Evolutionary conservation across 2,888 invertebrate species (phyloP), one percentile per base, ranked within the genome.

Genomic region (Coelinius sp.): DNA sequence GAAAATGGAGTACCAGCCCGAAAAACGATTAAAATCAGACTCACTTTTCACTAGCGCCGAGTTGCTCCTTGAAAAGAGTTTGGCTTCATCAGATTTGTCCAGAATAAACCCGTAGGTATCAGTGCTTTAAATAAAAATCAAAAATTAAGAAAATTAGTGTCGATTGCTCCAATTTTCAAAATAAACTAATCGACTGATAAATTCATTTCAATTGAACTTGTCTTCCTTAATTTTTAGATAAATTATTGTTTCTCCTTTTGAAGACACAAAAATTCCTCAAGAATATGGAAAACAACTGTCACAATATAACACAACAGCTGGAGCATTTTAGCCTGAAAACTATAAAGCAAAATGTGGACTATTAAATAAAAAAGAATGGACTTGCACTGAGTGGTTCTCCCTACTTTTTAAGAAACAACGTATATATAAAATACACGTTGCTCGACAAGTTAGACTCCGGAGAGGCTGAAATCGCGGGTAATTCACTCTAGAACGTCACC

Each of bases 401-500:
- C 46, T 17, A 46, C 46, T 46, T 46, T 46, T 46, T 14, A 46
- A 46, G 46, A 46, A n/a, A 14, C n/a, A 46, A 17, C 46, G n/a
- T 46, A 46, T 46, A 46, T 46, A 46, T 4, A n/a, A 56, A 14
- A 56, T 31, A 31, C 27, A 56, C n/a, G 56, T 17, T 10, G 31
- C 31, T 31, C 56, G 56, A 56, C 56, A 56, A 56, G 56, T 56
- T 56, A 56, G 56, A 27, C 17, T 31, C 41, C n/a, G 20, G 38
- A 63, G 41, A 38, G 62, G 62, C 62, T 41, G 38, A 62, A 62
- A 62, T 68, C 53, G 53, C 68, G n/a, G 41, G 56, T 68, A 68
- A 68, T 68, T 68, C 53, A 68, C 53, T 68, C 68, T 38, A 38
- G 68, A 56, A 41, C 22, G 56, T 68, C 56, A 41, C 68, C 41